phyloP scores from a whole-genome alignment of 2,113 vertebrate genomes.

The Microcebus lehilahytsara region DNA sequence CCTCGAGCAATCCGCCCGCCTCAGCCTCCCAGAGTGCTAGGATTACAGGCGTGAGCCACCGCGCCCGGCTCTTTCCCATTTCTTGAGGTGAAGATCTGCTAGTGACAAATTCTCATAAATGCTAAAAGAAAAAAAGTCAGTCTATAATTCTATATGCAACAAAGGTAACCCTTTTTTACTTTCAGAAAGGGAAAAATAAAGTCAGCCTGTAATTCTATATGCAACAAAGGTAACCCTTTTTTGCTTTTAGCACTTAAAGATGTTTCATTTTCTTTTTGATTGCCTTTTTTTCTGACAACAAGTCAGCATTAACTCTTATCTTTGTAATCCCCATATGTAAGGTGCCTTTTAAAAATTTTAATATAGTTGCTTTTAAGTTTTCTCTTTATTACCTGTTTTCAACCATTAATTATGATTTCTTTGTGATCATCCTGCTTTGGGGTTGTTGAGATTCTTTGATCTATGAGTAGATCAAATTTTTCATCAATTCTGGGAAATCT shows the following conservation, averaged over 20 bases:
- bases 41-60: no score
- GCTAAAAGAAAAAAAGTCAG: background rate
- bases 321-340: background rate
- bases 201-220: background rate
- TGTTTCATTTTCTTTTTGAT: background rate
- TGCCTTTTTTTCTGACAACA: background rate
- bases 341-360: background rate
- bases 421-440: background rate
- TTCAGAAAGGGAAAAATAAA: background rate
- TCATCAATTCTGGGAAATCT: background rate
- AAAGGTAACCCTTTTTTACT: background rate
- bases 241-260: background rate
- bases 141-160: background rate
- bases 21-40: no score
- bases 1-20: no score
- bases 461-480: background rate
- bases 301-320: background rate
- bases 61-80: no score
- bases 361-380: background rate
- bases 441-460: background rate
- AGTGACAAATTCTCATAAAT: background rate
- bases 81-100: background rate
- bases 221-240: background rate
- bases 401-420: background rate
- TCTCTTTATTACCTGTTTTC: background rate